Base-by-base conservation (phyloP, 2,888 invertebrate genomes). In the Microplitis manilae region DNA sequence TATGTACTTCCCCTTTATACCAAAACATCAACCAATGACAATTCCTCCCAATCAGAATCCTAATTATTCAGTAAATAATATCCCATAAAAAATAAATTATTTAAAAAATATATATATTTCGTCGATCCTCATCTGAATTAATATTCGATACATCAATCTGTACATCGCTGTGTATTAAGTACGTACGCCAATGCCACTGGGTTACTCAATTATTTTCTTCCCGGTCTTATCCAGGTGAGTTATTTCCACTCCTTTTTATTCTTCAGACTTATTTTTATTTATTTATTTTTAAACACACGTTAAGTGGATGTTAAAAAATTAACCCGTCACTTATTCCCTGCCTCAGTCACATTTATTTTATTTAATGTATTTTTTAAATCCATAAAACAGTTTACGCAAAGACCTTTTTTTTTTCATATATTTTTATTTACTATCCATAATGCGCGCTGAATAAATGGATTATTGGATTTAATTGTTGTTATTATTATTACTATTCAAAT, bases 161-260 rank as follows among this genome's bases (percentile, higher is more conserved):
- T 79, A 78, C 78, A 80, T 77, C 80, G 80, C 79, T 79, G 79
- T 80, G 78, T 78, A 68, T 79, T 80, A 79, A 78, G 41, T 70
- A 81, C 77, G 80, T 80, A 79, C 72, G 82, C 83, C 83, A 81
- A 80, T 78, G 81, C 84, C 80, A 81, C 81, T 81, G 81, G 83
- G 77, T 82, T 83, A 84, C 85, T 86, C 81, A 83, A 83, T 86
- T 87, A 83, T 87, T 88, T 87, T 86, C 84, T 77, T 84, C 83
- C 85, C 85, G 86, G 84, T 85, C 84, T 81, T 85, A 81, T 80
- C 79, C 84, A 88, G 88, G 88, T 88, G 86, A 88, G 88, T 87
- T 84, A 72, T 78, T 79, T 73, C 80, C 77, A 72, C 77, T 82
- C 79, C 79, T 78, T 79, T 80, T 83, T 79, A 72, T 83, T 30